Evolutionary conservation across 2,113 vertebrate genomes (phyloP), one percentile per base, ranked within the genome.

Genomic region (Heterotilapia buettikoferi): DNA sequence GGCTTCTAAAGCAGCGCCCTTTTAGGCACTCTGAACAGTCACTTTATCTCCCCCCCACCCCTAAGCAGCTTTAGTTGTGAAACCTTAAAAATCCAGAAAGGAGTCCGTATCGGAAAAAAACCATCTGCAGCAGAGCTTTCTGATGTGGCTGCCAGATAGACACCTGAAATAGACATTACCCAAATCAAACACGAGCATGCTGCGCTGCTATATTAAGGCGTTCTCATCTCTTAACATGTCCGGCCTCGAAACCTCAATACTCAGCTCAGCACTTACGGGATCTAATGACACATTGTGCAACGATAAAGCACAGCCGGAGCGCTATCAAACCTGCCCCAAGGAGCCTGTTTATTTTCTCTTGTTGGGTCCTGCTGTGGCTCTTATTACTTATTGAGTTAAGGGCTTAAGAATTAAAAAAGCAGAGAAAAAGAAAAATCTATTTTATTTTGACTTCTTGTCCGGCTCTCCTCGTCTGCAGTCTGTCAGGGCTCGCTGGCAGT

Each of bases 81-180:
- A 90, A 88, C 53, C 85, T 86, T 82, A 90, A 87, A 66, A 89
- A 82, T 89, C 87, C 89, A 90, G 76, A 89, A 86, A 33, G 76
- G 38, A 82, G 85, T 82, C 47, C 19, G 29, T 86, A 88, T 86
- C 19, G 56, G 78, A 83, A 93, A 93, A 90, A 90, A 80, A 26
- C 0, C 93, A 92, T 93, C 85, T 94, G 94, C 66, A 52, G 92
- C 86, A 63, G 80, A 10, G 61, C 79, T 87, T 78, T 94, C 79
- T 94, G 90, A 93, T 89, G 94, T 92, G 87, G 90, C 87, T 90
- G 93, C 92, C 95, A 94, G 90, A 92, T 11, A 82, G 84, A 91
- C 95, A 95, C 94, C 94, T 95, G 94, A 95, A 95, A 94, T 94
- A 95, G 95, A 95, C 93, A 95, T 95, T 93, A 94, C 87, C 85